Percentiles rank a stretch among this genome's conserved stretches.
Evolutionary conservation across 2,797 vertebrate genomes (phyloP).

Genomic region (Pantherophis alleghaniensis): DNA sequence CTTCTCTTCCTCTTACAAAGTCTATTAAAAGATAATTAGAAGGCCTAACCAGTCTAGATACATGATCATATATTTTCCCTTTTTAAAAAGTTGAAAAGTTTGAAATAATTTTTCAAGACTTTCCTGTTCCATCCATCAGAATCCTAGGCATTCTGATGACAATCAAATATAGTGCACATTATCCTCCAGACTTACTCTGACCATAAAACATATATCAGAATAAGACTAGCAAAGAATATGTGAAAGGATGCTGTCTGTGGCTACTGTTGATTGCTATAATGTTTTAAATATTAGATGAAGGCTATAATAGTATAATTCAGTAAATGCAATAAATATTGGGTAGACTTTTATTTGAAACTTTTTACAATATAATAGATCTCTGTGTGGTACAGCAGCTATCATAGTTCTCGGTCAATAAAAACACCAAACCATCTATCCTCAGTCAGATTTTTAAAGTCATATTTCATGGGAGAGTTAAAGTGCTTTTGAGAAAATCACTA

Average conservation of each 20-base stretch:
- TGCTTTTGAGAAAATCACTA: not conserved
- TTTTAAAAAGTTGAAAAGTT: not conserved
- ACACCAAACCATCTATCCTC: not conserved
- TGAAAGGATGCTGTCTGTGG: not conserved
- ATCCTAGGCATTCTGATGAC: not conserved
- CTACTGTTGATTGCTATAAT: not conserved
- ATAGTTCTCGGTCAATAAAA: not conserved
- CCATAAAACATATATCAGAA: not conserved
- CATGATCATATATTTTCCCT: not conserved
- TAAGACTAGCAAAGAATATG: not conserved
- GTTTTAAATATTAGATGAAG: not conserved
- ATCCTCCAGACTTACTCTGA: not conserved
- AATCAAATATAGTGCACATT: not conserved
- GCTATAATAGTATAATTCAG: not conserved
- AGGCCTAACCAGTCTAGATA: not conserved
- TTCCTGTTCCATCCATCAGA: not conserved
- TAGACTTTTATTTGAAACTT: not conserved
- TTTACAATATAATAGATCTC: not conserved
- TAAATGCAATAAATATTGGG: not conserved
- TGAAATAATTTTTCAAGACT: not conserved
- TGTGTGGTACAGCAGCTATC: not conserved
- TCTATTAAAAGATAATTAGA: conserved; percentile 21
- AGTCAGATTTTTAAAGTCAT: not conserved
- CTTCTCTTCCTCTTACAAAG: conserved; percentile 33
- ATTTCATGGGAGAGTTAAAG: not conserved